A percentile compares a stretch with the other conserved stretches of the same genome.
Evolutionary conservation across 2,888 invertebrate species (phyloP).

Genomic region (Sphaerophoria rueppellii): DNA sequence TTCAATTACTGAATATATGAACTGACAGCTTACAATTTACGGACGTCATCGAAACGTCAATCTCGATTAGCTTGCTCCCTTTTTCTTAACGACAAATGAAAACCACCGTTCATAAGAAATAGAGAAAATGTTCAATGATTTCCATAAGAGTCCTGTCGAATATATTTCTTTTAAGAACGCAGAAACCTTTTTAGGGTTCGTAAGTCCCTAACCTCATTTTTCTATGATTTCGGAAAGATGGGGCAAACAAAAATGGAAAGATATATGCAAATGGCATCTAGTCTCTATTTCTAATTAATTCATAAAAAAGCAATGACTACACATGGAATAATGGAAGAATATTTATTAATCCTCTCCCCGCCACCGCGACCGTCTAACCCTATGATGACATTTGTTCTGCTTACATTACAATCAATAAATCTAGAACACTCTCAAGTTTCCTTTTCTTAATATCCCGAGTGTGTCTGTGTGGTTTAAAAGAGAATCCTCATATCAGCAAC

Average conservation of each 20-base stretch:
- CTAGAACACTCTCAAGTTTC: slow-evolving; percentile 55
- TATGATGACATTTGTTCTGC: slow-evolving; percentile 32
- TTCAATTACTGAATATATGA: too few relatives aligned
- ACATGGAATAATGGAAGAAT: slow-evolving; percentile 30
- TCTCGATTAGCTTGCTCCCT: too few relatives aligned
- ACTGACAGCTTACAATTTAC: too few relatives aligned
- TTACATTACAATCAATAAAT: slow-evolving; percentile 69
- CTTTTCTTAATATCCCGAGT: background rate
- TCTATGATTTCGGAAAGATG: background rate
- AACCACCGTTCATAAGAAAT: too few relatives aligned
- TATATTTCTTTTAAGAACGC: too few relatives aligned
- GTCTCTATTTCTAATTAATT: slow-evolving; percentile 57
- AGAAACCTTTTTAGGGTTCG: too few relatives aligned
- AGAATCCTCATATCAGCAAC: slow-evolving; percentile 61
- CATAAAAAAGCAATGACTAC: slow-evolving; percentile 35
- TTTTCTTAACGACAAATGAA: too few relatives aligned
- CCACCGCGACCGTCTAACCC: background rate
- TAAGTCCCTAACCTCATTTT: slow-evolving; percentile 17
- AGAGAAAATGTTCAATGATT: too few relatives aligned
- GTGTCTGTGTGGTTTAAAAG: background rate
- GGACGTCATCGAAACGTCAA: too few relatives aligned
- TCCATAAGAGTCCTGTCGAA: too few relatives aligned
- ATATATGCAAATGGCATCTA: slow-evolving; percentile 30
- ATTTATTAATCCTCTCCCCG: background rate
- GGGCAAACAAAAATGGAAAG: background rate